Evolutionary conservation across 2,888 invertebrate species (phyloP), one percentile per base, ranked within the genome.

Genomic region (Anthoptus insignis): DNA sequence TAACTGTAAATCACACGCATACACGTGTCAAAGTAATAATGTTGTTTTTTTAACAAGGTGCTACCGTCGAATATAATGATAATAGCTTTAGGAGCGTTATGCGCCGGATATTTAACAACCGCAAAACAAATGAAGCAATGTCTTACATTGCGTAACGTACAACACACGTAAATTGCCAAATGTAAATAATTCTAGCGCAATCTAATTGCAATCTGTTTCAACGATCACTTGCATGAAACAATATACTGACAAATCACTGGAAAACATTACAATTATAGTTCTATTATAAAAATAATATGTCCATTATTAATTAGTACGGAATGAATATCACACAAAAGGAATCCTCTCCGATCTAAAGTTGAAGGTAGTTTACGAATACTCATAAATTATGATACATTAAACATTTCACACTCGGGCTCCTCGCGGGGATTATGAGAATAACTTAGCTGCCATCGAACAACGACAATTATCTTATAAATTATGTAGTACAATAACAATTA

Each of bases 241-340:
- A 71, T 72, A 77, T 76, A 78, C 73, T 74, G 76, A 78, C 73
- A 78, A 82, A 80, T 81, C 76, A 86, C 79, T 84, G 86, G 84
- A 81, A 83, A 82, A 80, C 80, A 82, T 72, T 57, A 64, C 56
- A 63, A 49, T 64, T 79, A 77, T 76, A 79, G 79, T 77, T 77
- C 75, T 76, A 76, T 61, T 77, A 80, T 75, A 86, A 86, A 85
- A 86, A 88, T 85, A 84, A 85, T 81, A 83, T 82, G 82, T 82
- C 80, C 71, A 79, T 76, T 78, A 82, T 76, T 81, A 79, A 81
- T 42, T 79, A 82, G 78, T 77, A 76, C 88, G 88, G 89, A 90
- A 91, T 89, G 91, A 90, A 92, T 91, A 91, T 88, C 91, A 92
- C 92, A 92, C 90, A 87, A 87, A 89, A 86, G 79, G 81, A 81